Conservation (phyloP, 2,888 invertebrate species). For the Melanostoma mellinum region DNA sequence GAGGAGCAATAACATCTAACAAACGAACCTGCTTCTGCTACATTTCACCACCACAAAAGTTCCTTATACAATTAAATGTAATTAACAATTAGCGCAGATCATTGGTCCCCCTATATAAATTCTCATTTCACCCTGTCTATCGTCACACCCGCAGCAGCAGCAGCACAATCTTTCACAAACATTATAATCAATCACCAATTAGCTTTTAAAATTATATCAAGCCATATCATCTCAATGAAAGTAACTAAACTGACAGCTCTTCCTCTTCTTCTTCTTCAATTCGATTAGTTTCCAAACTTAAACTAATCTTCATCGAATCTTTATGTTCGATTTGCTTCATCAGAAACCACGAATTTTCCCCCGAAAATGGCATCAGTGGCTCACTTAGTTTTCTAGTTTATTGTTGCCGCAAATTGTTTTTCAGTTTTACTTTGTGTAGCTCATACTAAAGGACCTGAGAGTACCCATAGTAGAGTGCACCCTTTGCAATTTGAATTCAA, state of each 20-base stretch:
- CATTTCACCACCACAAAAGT: too few species aligned
- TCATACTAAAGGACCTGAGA: not conserved
- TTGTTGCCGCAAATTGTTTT: conserved; percentile 40
- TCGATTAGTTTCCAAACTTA: conserved; percentile 55
- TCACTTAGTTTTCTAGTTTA: conserved; percentile 59
- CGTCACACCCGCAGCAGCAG: conserved; percentile 13
- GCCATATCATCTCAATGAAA: conserved; percentile 34
- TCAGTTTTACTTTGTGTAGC: not conserved
- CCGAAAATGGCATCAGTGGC: conserved; percentile 21
- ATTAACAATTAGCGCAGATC: not conserved
- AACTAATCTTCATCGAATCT: conserved; percentile 61
- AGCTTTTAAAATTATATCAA: conserved; percentile 26
- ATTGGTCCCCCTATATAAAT: not conserved
- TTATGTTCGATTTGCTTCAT: conserved; percentile 35
- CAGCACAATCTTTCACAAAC: not conserved
- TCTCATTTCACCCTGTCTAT: too few species aligned
- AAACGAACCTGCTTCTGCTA: too few species aligned
- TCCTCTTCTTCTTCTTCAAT: conserved; percentile 4
- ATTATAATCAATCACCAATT: conserved; percentile 34
- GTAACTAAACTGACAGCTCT: conserved; percentile 51
- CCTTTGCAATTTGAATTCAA: too few species aligned
- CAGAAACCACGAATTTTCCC: conserved; percentile 14
- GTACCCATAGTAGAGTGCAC: too few species aligned
- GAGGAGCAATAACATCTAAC: too few species aligned
- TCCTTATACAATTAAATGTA: too few species aligned